Evolutionary conservation across 2,888 invertebrate genomes (phyloP), one percentile per base, ranked within the genome.

Genomic region (Idaea dimidiata): DNA sequence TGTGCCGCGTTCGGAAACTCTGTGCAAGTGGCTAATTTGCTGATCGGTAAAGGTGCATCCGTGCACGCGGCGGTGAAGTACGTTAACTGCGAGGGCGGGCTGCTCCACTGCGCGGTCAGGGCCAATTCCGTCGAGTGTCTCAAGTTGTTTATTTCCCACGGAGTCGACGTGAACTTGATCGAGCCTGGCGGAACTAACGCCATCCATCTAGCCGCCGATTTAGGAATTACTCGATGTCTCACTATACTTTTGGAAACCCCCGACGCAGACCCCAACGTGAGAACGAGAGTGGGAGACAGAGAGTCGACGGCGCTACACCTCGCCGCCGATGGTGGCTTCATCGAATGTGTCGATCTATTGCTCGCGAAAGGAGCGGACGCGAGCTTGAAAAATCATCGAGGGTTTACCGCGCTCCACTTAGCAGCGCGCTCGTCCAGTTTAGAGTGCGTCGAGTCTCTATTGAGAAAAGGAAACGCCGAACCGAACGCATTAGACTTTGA

Each of bases 1-100:
- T 97, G 97, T 81, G 97, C 98, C 16, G 97, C 97, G 43, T 97
- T 97, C 87, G 97, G 97, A 16, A 97, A 97, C 79, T 95, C 97
- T 67, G 94, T 95, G 61, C 95, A 96, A 77, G 97, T 97, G 16
- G 96, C 96, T 62, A 95, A 95, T 84, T 94, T 97, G 78, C 94
- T 98, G 66, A 93, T 97, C 67, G 94, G 94, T 67, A 94, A 94
- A 68, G 96, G 95, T 17, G 95, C 97, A 61, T 93, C 94, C 66
- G 94, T 97, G 59, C 94, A 94, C 67, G 91, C 95, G 62, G 94
- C 96, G 56, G 95, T 94, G 24, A 95, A 93, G 72, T 94, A 94
- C 71, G 86, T 90, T 61, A 94, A 95, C 75, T 94, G 94, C 76
- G 96, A 96, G 79, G 97, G 97, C 77, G 96, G 96, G 24, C 93